Evolutionary conservation across 2,888 invertebrate species (phyloP).

Genomic region (Pantelozetes paolii): DNA sequence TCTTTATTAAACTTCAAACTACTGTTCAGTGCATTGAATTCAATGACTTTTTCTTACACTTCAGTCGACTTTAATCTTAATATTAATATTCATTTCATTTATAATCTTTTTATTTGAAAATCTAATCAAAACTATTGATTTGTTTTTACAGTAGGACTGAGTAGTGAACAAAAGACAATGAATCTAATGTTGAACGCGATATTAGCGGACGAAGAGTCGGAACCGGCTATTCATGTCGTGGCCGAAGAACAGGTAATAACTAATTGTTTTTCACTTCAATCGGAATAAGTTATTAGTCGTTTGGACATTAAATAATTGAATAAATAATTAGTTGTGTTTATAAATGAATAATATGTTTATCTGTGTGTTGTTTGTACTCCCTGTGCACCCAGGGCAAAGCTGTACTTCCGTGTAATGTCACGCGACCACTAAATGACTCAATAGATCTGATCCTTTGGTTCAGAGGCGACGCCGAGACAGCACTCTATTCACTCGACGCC

Average conservation of each 20-base stretch:
- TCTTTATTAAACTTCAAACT: no score
- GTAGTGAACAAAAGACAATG: conserved; percentile 8
- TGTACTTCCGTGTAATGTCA: conserved; percentile 42
- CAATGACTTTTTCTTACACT: background rate
- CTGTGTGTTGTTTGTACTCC: no score
- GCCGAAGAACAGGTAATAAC: conserved; percentile 15
- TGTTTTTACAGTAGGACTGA: background rate
- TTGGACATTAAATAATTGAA: background rate
- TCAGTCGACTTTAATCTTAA: no score
- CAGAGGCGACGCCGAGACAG: conserved; percentile 42
- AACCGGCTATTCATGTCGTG: conserved; percentile 26
- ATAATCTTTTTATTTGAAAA: no score
- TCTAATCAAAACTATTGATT: no score
- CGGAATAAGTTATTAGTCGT: background rate
- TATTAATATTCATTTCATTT: no score
- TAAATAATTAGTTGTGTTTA: background rate
- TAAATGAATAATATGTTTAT: background rate
- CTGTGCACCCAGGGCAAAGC: conserved; percentile 30
- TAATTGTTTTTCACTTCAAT: background rate
- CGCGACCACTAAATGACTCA: conserved; percentile 37
- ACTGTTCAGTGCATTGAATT: no score
- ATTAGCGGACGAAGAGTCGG: conserved; percentile 23
- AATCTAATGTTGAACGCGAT: background rate
- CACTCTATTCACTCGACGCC: conserved; percentile 43
- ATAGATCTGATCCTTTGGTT: conserved; percentile 45